Percentiles rank a stretch among this genome's conserved stretches.
Evolutionary conservation across 2,888 invertebrate genomes (phyloP).

Genomic region (Anagyrus pseudococci): DNA sequence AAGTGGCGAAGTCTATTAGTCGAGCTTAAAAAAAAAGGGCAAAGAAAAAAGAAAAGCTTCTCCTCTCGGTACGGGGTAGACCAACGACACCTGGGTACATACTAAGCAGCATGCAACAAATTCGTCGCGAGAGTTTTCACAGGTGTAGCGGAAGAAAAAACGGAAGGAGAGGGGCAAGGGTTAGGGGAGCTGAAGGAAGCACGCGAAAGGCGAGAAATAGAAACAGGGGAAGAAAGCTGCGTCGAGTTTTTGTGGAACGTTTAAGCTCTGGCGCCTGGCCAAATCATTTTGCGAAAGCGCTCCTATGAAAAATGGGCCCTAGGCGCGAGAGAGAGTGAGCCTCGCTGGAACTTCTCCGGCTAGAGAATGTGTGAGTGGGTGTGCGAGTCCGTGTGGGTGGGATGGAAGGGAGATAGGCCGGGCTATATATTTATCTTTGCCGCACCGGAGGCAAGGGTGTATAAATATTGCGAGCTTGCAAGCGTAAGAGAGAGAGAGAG

Average conservation of each 20-base stretch:
- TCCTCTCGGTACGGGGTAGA: too few relatives aligned
- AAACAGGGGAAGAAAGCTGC: not conserved
- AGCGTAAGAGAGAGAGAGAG: too few relatives aligned
- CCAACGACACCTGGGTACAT: too few relatives aligned
- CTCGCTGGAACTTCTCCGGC: too few relatives aligned
- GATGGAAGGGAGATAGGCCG: not conserved
- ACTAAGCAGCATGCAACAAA: not conserved
- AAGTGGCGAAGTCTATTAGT: too few relatives aligned
- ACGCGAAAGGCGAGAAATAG: not conserved
- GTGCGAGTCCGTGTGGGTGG: not conserved
- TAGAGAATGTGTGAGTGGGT: too few relatives aligned
- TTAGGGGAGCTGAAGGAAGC: not conserved
- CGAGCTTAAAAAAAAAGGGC: too few relatives aligned
- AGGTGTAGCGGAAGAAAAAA: not conserved
- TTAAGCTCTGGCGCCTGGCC: slow-evolving; percentile 32
- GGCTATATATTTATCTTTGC: not conserved
- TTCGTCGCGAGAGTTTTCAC: not conserved
- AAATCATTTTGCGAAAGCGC: slow-evolving; percentile 34
- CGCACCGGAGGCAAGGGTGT: too few relatives aligned
- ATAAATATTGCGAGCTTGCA: too few relatives aligned
- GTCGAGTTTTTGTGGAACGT: slow-evolving; percentile 23
- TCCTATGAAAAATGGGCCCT: slow-evolving; percentile 29
- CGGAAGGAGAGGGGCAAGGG: slow-evolving; percentile 3
- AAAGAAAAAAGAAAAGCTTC: too few relatives aligned
- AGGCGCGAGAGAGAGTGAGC: not conserved